A percentile compares a stretch with the other conserved stretches of the same genome.
phyloP scores from a whole-genome alignment of 2,113 vertebrate genomes.

The Azemiops feae region DNA sequence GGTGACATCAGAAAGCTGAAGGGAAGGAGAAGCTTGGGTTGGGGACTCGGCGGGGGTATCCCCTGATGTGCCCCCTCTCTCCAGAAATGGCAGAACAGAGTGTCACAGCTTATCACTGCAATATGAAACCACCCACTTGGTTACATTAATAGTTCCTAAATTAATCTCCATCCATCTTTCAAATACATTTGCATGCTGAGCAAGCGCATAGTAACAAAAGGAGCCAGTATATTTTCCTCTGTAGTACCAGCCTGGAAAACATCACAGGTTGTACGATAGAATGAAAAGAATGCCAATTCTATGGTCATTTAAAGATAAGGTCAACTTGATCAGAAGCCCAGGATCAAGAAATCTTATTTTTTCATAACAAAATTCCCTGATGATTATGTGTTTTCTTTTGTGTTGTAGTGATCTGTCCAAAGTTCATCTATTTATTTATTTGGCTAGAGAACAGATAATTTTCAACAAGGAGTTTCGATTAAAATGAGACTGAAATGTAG shows the following conservation, averaged over 20 bases:
- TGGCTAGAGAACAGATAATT: neutral
- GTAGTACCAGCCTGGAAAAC: neutral
- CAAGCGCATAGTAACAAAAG: neutral
- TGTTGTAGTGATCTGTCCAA: neutral
- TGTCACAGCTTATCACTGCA: neutral
- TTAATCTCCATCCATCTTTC: neutral
- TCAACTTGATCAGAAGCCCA: neutral
- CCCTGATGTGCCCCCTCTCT: neutral
- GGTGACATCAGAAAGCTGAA: neutral
- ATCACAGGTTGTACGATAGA: neutral
- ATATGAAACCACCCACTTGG: neutral
- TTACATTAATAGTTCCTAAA: neutral
- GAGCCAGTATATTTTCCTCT: neutral
- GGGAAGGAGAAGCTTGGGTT: neutral
- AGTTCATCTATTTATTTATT: neutral
- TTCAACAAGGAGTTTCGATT: neutral
- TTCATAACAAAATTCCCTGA: neutral
- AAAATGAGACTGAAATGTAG: neutral
- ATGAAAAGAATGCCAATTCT: neutral
- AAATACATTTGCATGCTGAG: neutral
- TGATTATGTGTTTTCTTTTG: neutral
- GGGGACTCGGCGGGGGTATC: neutral
- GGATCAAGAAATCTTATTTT: neutral
- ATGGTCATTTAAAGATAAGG: neutral
- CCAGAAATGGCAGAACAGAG: neutral